phyloP scores from a whole-genome alignment of 2,888 invertebrate species.

The Sphinx pinastri region DNA sequence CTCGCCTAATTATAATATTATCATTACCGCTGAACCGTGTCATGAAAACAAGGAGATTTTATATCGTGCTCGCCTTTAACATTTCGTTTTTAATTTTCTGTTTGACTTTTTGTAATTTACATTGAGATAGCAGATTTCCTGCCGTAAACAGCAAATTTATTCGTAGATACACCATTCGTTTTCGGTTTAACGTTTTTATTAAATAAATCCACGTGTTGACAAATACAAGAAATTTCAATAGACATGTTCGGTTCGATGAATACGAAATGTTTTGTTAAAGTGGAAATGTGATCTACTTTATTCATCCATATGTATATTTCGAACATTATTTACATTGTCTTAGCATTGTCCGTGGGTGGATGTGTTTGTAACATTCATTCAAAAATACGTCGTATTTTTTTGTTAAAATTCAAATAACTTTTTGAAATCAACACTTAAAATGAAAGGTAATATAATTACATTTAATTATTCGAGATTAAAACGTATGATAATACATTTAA shows the following conservation, averaged over 20 bases:
- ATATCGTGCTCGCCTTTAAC: neutral
- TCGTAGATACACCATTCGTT: too few species aligned
- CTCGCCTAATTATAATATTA: constrained; percentile 11
- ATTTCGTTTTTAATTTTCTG: constrained; percentile 5
- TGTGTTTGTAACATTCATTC: constrained; percentile 5
- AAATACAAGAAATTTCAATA: constrained; percentile 4
- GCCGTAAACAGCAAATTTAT: neutral
- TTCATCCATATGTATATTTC: neutral
- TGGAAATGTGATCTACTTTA: constrained; percentile 2
- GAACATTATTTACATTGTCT: neutral
- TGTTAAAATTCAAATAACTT: neutral
- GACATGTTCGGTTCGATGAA: neutral
- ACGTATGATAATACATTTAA: neutral
- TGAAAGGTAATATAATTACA: neutral
- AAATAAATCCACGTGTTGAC: neutral
- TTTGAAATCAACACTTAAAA: neutral
- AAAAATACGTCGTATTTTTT: neutral
- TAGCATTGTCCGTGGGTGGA: neutral
- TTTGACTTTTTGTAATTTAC: neutral
- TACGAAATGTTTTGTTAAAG: neutral
- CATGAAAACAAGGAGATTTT: constrained; percentile 3
- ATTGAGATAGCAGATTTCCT: constrained; percentile 5
- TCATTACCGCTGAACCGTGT: constrained; percentile 1
- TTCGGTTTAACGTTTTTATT: neutral
- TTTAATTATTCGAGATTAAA: neutral